Evolutionary conservation across 2,113 vertebrate species (phyloP).

Genomic region (Choloepus hoffmanni): DNA sequence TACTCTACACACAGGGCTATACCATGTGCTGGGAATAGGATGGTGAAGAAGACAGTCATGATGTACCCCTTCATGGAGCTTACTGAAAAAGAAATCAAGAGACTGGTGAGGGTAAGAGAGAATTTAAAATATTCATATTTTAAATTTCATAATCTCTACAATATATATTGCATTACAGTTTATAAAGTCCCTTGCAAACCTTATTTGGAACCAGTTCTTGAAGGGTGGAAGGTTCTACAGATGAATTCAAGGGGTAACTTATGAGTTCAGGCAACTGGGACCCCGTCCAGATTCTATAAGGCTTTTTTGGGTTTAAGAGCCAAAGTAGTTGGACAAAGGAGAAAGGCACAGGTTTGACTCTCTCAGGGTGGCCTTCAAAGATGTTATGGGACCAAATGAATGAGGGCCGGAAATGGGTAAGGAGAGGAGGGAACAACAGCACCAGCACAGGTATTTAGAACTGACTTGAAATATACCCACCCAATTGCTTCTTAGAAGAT

Average conservation of each 20-base stretch:
- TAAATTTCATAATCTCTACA: not conserved
- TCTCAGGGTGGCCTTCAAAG: not conserved
- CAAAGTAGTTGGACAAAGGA: not conserved
- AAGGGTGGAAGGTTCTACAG: not conserved
- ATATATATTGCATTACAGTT: not conserved
- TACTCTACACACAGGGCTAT: not conserved
- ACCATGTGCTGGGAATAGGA: not conserved
- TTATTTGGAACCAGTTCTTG: not conserved
- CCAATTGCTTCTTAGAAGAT: not conserved
- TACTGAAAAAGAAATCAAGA: not conserved
- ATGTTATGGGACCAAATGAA: not conserved
- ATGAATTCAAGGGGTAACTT: not conserved
- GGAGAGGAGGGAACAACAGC: not conserved
- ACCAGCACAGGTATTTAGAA: rapidly evolving
- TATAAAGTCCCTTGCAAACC: not conserved
- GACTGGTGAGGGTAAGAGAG: not conserved
- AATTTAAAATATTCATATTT: not conserved
- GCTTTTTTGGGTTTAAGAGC: not conserved
- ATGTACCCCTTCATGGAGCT: not conserved
- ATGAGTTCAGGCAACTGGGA: not conserved
- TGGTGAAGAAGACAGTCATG: not conserved
- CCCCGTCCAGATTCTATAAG: no score
- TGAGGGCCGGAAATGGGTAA: rapidly evolving
- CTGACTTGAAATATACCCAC: not conserved
- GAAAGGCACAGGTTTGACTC: not conserved